These are phyloP conservation scores for Lepilemur septentrionalis DNA, from an alignment of 2,797 vertebrate genomes.

Conservation along the genomic window DNA sequence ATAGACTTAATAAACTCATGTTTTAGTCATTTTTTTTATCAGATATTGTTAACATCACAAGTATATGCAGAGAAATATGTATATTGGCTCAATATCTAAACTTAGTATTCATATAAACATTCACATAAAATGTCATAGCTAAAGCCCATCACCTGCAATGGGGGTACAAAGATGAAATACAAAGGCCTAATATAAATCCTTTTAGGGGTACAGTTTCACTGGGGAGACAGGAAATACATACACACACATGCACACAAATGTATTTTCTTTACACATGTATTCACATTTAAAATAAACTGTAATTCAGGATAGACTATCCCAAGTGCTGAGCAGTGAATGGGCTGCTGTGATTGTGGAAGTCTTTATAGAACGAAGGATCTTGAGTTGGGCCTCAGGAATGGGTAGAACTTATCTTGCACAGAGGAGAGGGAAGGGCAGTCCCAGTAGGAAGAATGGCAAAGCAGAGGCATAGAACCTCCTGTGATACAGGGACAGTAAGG, in stretches of 20 bases:
- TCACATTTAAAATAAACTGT: not conserved
- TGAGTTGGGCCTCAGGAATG: not conserved
- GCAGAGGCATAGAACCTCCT: not conserved
- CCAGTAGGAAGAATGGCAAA: not conserved
- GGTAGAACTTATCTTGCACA: not conserved
- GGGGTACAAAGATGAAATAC: not conserved
- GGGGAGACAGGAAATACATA: not conserved
- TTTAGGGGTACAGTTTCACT: not conserved
- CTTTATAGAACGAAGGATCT: not conserved
- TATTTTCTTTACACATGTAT: not conserved
- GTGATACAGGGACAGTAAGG: not conserved
- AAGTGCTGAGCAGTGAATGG: not conserved
- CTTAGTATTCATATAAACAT: not conserved
- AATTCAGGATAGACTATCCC: not conserved
- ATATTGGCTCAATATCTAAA: constrained; percentile 5
- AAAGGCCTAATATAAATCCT: not conserved
- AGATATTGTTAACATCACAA: not conserved
- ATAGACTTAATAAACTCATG: constrained; percentile 11
- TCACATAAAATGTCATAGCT: not conserved
- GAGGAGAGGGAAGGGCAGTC: not conserved
- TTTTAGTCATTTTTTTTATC: constrained; percentile 37
- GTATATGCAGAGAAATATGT: not conserved
- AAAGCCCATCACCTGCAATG: not conserved
- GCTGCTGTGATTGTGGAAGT: not conserved
- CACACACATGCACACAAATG: not conserved